phyloP scores from a whole-genome alignment of 2,797 vertebrate genomes.

The Fratercula arctica region DNA sequence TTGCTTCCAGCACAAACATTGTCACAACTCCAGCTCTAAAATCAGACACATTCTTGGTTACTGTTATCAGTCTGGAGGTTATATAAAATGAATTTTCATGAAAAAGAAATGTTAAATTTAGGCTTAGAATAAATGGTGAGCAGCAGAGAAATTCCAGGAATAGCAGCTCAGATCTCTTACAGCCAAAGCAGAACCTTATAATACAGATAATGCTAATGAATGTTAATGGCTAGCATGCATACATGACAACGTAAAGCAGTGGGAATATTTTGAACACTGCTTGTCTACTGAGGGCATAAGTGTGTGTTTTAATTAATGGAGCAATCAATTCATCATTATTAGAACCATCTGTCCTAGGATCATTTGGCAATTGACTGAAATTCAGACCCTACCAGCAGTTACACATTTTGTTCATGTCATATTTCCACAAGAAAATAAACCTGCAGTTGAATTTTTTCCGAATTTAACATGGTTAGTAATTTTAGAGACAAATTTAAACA shows the following conservation, averaged over 20 bases:
- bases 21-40: not conserved
- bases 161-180: not conserved
- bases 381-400: not conserved
- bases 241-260: not conserved
- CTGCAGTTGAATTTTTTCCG: not conserved
- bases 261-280: not conserved
- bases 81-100: not conserved
- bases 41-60: not conserved
- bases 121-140: not conserved
- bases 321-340: not conserved
- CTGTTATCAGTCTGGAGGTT: not conserved
- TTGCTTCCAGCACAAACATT: constrained; percentile 27
- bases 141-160: not conserved
- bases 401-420: not conserved
- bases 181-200: not conserved
- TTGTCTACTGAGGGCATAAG: not conserved
- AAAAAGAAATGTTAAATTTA: not conserved
- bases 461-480: not conserved
- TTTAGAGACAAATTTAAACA: not conserved
- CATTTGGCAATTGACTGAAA: not conserved
- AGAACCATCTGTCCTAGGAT: not conserved
- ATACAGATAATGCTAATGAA: not conserved
- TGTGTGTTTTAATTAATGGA: not conserved
- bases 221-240: not conserved
- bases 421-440: not conserved